Conservation (phyloP, 2,113 vertebrate species). For the Cardinalis cardinalis region DNA sequence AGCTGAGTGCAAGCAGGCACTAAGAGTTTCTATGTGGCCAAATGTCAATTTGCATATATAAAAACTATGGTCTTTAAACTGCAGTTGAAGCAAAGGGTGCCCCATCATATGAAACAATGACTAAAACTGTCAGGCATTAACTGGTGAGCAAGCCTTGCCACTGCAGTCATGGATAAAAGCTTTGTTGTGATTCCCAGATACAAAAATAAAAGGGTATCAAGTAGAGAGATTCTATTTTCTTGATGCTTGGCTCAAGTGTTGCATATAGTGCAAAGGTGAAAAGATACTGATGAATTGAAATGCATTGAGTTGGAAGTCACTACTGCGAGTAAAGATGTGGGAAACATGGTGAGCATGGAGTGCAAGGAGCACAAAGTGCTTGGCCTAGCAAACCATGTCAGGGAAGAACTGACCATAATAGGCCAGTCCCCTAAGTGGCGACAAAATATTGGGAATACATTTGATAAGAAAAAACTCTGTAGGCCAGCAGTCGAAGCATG, state of each 20-base stretch:
- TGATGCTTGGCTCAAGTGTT: not conserved
- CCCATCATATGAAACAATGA: not conserved
- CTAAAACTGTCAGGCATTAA: not conserved
- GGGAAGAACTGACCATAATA: not conserved
- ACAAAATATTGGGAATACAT: not conserved
- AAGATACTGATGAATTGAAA: not conserved
- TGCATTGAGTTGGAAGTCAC: not conserved
- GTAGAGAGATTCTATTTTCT: not conserved
- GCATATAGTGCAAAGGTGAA: not conserved
- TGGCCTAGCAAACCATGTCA: not conserved
- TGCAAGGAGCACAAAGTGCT: not conserved
- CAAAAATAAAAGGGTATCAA: not conserved
- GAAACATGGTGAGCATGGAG: not conserved
- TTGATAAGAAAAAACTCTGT: not conserved
- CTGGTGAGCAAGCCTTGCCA: not conserved
- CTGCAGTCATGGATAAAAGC: not conserved
- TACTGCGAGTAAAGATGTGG: not conserved
- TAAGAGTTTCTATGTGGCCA: not conserved
- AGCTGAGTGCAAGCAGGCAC: not conserved
- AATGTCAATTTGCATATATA: not conserved
- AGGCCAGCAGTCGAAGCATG: not conserved
- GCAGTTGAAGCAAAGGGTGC: not conserved
- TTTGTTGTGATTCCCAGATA: not conserved
- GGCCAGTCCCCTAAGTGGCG: accelerated
- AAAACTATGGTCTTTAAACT: not conserved